These are phyloP conservation scores for Lucinisca nassula DNA, from an alignment of 2,888 invertebrate species.

Conservation along the genomic window DNA sequence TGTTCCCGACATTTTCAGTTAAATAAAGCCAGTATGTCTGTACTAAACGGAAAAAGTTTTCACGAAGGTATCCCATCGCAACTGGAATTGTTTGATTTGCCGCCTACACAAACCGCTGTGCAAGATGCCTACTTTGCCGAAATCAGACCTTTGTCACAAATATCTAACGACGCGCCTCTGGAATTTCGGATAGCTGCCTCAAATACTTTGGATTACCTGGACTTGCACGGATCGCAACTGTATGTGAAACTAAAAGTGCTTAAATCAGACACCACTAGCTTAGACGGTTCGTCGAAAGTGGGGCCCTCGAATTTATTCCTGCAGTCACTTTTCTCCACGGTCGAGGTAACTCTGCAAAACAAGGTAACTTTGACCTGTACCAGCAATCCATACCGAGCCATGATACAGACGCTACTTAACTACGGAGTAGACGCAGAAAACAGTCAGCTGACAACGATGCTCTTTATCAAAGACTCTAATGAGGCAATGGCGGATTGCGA, in stretches of 20 bases:
- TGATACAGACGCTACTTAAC: conserved; percentile 19
- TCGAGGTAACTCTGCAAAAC: conserved; percentile 26
- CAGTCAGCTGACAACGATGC: not conserved
- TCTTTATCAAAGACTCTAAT: conserved; percentile 19
- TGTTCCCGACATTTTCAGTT: not conserved
- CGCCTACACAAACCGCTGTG: conserved; percentile 34
- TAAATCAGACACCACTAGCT: conserved; percentile 7
- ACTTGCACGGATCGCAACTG: not conserved
- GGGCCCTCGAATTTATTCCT: conserved; percentile 8
- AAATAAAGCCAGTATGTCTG: not conserved
- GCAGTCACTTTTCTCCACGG: conserved; percentile 9
- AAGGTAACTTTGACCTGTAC: not conserved
- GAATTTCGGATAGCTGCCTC: conserved; percentile 13
- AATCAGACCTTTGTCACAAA: conserved; percentile 35
- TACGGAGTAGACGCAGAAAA: not conserved
- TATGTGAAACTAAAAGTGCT: conserved; percentile 30
- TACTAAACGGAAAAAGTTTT: conserved; percentile 15
- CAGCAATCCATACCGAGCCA: conserved; percentile 12
- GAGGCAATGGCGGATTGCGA: not conserved
- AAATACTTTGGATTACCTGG: conserved; percentile 27
- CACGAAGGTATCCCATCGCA: conserved; percentile 13
- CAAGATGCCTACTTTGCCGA: conserved; percentile 9
- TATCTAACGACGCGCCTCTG: conserved; percentile 16
- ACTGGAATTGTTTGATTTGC: conserved; percentile 26
- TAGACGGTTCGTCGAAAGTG: not conserved